Evolutionary conservation across 2,797 vertebrate species (phyloP), one percentile per base, ranked within the genome.

Genomic region (Pygocentrus nattereri): DNA sequence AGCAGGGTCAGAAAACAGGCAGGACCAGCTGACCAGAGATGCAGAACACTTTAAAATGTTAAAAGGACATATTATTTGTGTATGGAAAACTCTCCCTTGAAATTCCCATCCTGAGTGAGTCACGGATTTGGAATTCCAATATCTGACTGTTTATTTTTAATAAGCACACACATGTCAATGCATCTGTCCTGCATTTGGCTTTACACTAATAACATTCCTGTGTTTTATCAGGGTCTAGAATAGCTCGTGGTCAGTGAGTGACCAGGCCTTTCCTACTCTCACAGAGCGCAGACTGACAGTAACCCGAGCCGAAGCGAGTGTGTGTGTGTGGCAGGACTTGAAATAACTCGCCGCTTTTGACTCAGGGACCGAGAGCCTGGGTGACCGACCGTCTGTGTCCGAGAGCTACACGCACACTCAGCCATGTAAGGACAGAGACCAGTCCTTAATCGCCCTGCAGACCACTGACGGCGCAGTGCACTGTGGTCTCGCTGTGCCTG

Each of bases 121-220:
- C 23, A 34, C 27, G 64, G 7, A 44, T 8, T 19, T 30, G 10
- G 11, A 44, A 10, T 52, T 74, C 76, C 38, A 44, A 78, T 67
- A 52, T 76, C 61, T 23, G 44, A 1, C 25, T 86, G 77, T 80
- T 82, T 82, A 59, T 82, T 54, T 84, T 80, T 82, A 69, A 77
- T 81, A 73, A 86, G 7, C 23, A 52, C 30, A 2, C 31, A 15
- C 61, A 5, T 18, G 18, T 62, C 25, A 16, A 0, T 16, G 59
- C 16, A 62, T 4, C 6, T 25, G 10, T 15, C 13, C 23, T 15
- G 1, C 10, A 12, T 61, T 4, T 27, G 8, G 23, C 23, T 5
- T 61, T 1, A 11, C 12, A 54, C 58, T 50, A 25, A 72, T 25
- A 72, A 65, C 62, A 58, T 47, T 52, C 18, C 21, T n/a, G 4